Evolutionary conservation across 2,888 invertebrate species (phyloP).

Genomic region (Thymelicus acteon): DNA sequence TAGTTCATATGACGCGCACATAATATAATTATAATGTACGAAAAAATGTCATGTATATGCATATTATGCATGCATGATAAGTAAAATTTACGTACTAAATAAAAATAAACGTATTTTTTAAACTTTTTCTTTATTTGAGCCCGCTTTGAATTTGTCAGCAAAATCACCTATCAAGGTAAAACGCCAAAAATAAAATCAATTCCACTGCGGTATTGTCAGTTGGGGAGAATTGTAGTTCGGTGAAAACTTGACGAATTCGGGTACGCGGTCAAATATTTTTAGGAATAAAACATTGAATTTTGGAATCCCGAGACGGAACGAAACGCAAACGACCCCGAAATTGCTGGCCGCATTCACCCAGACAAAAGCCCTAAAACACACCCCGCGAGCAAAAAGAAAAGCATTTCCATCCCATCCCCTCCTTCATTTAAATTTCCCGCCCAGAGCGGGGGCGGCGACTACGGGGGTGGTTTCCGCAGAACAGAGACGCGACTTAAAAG

Average conservation of each 20-base stretch:
- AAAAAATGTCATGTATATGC: too few relatives aligned
- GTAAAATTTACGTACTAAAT: too few relatives aligned
- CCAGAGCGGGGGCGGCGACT: conserved; percentile 77
- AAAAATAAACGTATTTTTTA: not conserved
- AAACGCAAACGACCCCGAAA: conserved; percentile 82
- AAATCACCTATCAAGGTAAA: not conserved
- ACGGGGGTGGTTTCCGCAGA: conserved; percentile 81
- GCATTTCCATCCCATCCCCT: conserved; percentile 80
- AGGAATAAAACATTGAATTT: conserved; percentile 67
- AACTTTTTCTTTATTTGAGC: not conserved
- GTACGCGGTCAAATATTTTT: conserved; percentile 51
- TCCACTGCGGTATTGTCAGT: conserved; percentile 9
- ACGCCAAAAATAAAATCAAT: conserved; percentile 17
- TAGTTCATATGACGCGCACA: too few relatives aligned
- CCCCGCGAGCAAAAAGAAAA: conserved; percentile 83
- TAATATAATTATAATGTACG: too few relatives aligned
- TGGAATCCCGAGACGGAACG: conserved; percentile 71
- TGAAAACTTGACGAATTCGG: conserved; percentile 31
- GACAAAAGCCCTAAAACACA: conserved; percentile 83
- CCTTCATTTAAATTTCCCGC: conserved; percentile 83
- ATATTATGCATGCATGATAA: too few relatives aligned
- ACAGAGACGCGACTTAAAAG: conserved; percentile 78
- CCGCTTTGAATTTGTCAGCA: conserved; percentile 12
- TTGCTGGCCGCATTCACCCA: conserved; percentile 83
- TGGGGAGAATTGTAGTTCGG: conserved; percentile 7